Percentiles rank a stretch among this genome's conserved stretches.
These are phyloP conservation scores for Eubasilissa splendida DNA, from an alignment of 2,888 invertebrate genomes.

Conservation along the genomic window DNA sequence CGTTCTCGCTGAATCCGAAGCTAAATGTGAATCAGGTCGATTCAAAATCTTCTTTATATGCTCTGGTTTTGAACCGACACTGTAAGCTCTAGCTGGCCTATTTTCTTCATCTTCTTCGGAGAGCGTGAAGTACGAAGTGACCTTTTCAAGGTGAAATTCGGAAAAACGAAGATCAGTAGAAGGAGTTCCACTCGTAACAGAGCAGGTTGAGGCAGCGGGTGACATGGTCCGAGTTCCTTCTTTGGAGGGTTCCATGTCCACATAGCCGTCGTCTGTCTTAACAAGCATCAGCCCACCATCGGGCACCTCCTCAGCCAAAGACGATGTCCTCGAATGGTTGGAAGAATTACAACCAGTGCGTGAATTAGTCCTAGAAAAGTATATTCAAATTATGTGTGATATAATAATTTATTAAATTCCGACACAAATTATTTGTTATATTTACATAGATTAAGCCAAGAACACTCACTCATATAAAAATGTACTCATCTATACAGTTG, in stretches of 20 bases:
- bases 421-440: no score
- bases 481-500: no score
- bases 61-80: conserved; percentile 87
- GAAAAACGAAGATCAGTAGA: conserved; percentile 83
- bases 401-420: no score
- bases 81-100: conserved; percentile 85
- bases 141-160: conserved; percentile 87
- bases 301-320: conserved; percentile 70
- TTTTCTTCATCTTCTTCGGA: conserved; percentile 75
- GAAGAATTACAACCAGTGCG: conserved; percentile 65
- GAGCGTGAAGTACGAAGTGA: conserved; percentile 80
- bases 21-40: conserved; percentile 63
- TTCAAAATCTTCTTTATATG: conserved; percentile 72
- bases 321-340: conserved; percentile 77
- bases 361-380: conserved; percentile 59
- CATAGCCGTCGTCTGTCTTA: conserved; percentile 67
- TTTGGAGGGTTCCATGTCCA: conserved; percentile 74
- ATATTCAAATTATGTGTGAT: no score
- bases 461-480: no score
- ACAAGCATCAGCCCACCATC: conserved; percentile 58
- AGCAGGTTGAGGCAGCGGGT: conserved; percentile 80
- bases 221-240: conserved; percentile 66
- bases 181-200: conserved; percentile 86
- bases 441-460: no score
- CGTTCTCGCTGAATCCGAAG: conserved; percentile 73